Evolutionary conservation across 2,888 invertebrate genomes (phyloP), one percentile per base, ranked within the genome.

Genomic region (Oasisia sp.): DNA sequence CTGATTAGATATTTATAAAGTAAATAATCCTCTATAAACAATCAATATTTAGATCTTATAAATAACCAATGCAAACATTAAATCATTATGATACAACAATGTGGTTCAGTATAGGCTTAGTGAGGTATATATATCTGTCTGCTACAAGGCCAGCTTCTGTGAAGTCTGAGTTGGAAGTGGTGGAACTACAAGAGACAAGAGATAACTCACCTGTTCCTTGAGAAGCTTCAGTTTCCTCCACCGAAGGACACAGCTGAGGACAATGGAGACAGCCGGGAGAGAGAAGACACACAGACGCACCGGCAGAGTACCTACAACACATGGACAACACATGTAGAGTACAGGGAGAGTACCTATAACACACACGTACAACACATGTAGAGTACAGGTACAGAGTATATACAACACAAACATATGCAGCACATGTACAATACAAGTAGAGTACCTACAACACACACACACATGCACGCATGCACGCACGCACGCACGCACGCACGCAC

Each of bases 281-380:
- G 95, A 92, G 92, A 95, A 95, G 11, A 95, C 95, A 91, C 94
- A 94, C 91, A 95, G 94, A 0, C 95, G 94, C 9, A 95, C 94
- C 12, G 95, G 95, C n/a, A 95, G 94, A 32, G 95, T 95, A 94
- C 94, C 95, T 95, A 94, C 27, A 93, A 93, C 5, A 12, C 56
- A 91, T 7, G 27, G 27, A 74, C 5, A 74, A 19, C 27, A 56
- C 56, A 19, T 4, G n/a, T n/a, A 74, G 3, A 74, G 27, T 74
- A 74, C 44, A 45, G 38, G n/a, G 45, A 91, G 0, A 91, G 45
- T 45, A 19, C n/a, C 9, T 56, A 74, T n/a, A 91, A 11, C 32
- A 74, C n/a, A 9, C 50, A 50, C 1, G 14, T 50, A 50, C 50
- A 50, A 50, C 9, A 50, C 50, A 50, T 38, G 38, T 38, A 38